These are phyloP conservation scores for Ctenochaetus hawaiiensis DNA, from an alignment of 2,797 vertebrate species.

Conservation along the genomic window DNA sequence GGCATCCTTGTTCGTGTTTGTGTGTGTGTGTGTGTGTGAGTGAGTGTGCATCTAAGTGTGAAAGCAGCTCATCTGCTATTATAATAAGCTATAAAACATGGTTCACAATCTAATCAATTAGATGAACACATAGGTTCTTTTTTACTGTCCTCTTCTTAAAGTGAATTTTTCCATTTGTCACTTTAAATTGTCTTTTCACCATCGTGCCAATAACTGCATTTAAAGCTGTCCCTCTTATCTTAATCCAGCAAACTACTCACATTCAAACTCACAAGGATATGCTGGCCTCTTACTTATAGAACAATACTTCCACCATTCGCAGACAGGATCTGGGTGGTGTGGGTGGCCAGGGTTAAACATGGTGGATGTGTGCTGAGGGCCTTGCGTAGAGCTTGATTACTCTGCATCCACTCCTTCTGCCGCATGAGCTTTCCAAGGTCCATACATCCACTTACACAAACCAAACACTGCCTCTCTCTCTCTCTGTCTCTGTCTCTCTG, in stretches of 20 bases:
- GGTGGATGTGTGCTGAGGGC: conserved; percentile 7
- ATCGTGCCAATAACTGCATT: neutral
- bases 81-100: conserved; percentile 59
- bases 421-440: conserved; percentile 36
- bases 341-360: neutral
- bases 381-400: conserved; percentile 1
- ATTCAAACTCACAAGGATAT: neutral
- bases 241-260: neutral
- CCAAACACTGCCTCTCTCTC: neutral
- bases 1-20: conserved; percentile 60
- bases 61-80: conserved; percentile 70
- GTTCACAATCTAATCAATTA: conserved; percentile 49
- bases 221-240: neutral
- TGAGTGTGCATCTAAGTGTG: conserved; percentile 45
- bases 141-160: neutral
- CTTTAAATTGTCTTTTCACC: conserved; percentile 18
- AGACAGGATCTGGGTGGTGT: neutral
- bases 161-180: conserved; percentile 11
- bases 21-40: conserved; percentile 47
- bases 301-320: neutral
- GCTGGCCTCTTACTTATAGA: neutral
- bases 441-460: conserved; percentile 41
- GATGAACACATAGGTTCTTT: conserved; percentile 24
- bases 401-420: conserved; percentile 18
- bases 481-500: neutral